Base-by-base conservation (phyloP, 2,888 invertebrate species). In the Sthenelais limicola region DNA sequence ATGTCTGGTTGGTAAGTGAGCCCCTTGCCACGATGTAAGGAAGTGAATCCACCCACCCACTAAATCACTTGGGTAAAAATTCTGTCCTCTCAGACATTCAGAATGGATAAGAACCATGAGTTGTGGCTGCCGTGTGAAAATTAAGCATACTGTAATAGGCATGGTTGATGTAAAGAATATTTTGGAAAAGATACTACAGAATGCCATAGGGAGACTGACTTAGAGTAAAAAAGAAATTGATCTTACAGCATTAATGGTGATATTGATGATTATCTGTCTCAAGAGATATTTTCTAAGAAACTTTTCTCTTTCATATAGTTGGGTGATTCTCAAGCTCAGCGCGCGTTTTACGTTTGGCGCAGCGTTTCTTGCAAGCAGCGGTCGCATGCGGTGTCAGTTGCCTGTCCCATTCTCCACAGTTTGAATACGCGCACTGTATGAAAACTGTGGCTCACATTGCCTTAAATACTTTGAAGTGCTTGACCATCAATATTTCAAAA, bases 281-380 rank as follows among this genome's bases (percentile, higher is more conserved):
- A 62, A 62, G 62, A 62, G 35, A 62, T 62, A 21, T 62, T 62
- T 67, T 67, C 48, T 67, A 38, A 52, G 56, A 54, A 70, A 52
- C 70, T 54, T 70, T 70, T 70, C 54, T 70, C 70, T 70, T 54
- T 70, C 54, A 52, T 54, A 70, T 70, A 70, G 70, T 70, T 70
- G 54, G 70, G 70, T 70, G 70, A 48, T 48, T 70, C 51, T 70
- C 68, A 68, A 68, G 68, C 51, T 68, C 51, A 51, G 68, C 68
- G 68, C 68, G 49, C 62, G 62, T 62, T 62, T 56, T 32, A 9
- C 12, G 9, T 56, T 56, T 62, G 62, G 62, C 38, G 62, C 62
- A 49, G 68, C 68, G 68, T 49, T 68, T 68, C 33, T 48, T 68
- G 68, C 68, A 33, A 48, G 68, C 68, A 51, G 51, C 49, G 49